Conservation (phyloP, 35 echinoderm and acorn worm genomes). For the Hemicentrotus pulcherrimus region DNA sequence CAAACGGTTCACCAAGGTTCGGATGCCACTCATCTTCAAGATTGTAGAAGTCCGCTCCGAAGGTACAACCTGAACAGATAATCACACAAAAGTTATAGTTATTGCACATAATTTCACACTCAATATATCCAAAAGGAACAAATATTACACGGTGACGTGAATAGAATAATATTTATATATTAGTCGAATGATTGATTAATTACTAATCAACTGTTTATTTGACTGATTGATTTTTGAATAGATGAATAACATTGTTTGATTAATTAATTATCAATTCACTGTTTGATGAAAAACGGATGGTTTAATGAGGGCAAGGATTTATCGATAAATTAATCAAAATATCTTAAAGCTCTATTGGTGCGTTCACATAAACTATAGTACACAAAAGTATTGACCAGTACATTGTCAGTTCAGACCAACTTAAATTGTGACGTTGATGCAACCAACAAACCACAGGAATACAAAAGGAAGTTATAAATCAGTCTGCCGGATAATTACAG, state of each 20-base stretch:
- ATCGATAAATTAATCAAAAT: too few species aligned
- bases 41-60: slow-evolving; percentile 65
- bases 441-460: background rate
- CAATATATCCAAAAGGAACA: background rate
- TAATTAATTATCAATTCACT: too few species aligned
- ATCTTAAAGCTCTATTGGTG: background rate
- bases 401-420: background rate
- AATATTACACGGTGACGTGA: background rate
- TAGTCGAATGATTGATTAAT: background rate
- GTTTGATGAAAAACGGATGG: too few species aligned
- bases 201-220: background rate
- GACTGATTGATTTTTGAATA: background rate
- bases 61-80: slow-evolving; percentile 59
- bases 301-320: too few species aligned
- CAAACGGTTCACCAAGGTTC: slow-evolving; percentile 58
- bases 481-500: background rate
- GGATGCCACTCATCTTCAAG: slow-evolving; percentile 60
- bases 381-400: background rate
- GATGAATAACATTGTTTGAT: too few species aligned
- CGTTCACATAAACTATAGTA: background rate
- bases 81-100: background rate
- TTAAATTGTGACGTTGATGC: background rate
- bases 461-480: background rate
- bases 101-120: background rate
- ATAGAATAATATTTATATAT: background rate